These are phyloP conservation scores for Corvus moneduloides DNA, from an alignment of 2,113 vertebrate species.

Conservation along the genomic window DNA sequence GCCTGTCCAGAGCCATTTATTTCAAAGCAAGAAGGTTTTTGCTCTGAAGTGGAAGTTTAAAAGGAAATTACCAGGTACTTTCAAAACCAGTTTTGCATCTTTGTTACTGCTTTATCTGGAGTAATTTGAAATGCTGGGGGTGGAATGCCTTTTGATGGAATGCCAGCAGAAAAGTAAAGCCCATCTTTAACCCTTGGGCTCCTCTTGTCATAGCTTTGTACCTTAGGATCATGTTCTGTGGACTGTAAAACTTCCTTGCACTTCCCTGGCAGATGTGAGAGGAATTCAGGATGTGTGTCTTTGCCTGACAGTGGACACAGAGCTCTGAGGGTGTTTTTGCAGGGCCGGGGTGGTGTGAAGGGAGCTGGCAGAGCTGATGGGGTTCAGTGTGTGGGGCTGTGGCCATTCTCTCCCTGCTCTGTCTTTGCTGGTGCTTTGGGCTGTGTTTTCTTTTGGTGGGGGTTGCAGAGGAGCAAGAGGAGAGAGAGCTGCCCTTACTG, in stretches of 20 bases:
- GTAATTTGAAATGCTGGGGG: background rate
- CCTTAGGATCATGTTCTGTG: background rate
- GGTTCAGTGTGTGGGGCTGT: rapidly evolving
- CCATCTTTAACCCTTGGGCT: background rate
- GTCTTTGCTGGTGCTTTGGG: background rate
- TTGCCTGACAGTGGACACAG: background rate
- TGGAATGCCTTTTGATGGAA: background rate
- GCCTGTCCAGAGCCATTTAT: background rate
- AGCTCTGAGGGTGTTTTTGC: background rate
- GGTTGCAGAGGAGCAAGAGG: background rate
- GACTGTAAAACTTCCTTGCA: background rate
- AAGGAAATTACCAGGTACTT: conserved; percentile 15
- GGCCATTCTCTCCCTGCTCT: rapidly evolving
- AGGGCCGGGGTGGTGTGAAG: background rate
- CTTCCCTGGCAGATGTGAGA: background rate
- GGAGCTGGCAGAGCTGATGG: background rate
- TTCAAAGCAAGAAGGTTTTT: conserved; percentile 23
- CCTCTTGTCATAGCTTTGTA: background rate
- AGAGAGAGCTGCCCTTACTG: background rate
- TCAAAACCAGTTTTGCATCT: conserved; percentile 26
- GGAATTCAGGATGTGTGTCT: background rate
- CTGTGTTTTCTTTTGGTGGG: background rate
- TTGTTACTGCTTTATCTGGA: conserved; percentile 1
- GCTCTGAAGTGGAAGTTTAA: conserved; percentile 10
- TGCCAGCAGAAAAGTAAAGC: background rate